These are phyloP conservation scores for Danio jaintianensis DNA, from an alignment of 2,797 vertebrate species.

Conservation along the genomic window DNA sequence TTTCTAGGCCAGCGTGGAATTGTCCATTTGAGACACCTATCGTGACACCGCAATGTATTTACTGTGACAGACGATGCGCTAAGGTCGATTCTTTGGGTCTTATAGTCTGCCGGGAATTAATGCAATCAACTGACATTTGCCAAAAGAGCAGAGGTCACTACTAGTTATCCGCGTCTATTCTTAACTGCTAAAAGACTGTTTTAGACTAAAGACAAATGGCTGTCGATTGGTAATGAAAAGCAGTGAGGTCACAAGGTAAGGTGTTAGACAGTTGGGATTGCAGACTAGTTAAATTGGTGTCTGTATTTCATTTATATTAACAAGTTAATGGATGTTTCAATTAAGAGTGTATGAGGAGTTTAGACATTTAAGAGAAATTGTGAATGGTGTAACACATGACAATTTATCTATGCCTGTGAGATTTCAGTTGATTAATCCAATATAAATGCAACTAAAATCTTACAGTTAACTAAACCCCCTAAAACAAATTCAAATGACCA, in stretches of 20 bases:
- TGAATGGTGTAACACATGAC: too few relatives aligned
- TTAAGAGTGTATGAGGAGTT: too few relatives aligned
- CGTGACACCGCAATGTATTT: slow-evolving; percentile 16
- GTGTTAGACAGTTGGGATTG: too few relatives aligned
- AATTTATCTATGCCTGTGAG: too few relatives aligned
- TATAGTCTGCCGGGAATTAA: slow-evolving; percentile 50
- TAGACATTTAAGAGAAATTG: too few relatives aligned
- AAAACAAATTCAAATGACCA: too few relatives aligned
- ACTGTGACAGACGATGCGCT: slow-evolving; percentile 3
- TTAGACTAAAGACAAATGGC: not conserved
- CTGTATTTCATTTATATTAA: too few relatives aligned
- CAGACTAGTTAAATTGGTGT: too few relatives aligned
- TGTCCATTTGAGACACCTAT: slow-evolving; percentile 25
- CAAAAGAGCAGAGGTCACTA: slow-evolving; percentile 22
- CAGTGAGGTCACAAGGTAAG: not conserved
- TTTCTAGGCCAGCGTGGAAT: not conserved
- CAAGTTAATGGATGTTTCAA: too few relatives aligned
- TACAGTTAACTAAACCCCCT: too few relatives aligned
- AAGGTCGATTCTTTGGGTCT: slow-evolving; percentile 18
- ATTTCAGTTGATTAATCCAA: too few relatives aligned
- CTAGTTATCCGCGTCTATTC: not conserved
- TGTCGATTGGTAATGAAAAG: not conserved
- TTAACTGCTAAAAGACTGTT: slow-evolving; percentile 26
- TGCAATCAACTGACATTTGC: slow-evolving; percentile 41
- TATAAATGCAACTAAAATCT: too few relatives aligned